phyloP scores from a whole-genome alignment of 2,113 vertebrate species.

The Machaerirhynchus nigripectus region DNA sequence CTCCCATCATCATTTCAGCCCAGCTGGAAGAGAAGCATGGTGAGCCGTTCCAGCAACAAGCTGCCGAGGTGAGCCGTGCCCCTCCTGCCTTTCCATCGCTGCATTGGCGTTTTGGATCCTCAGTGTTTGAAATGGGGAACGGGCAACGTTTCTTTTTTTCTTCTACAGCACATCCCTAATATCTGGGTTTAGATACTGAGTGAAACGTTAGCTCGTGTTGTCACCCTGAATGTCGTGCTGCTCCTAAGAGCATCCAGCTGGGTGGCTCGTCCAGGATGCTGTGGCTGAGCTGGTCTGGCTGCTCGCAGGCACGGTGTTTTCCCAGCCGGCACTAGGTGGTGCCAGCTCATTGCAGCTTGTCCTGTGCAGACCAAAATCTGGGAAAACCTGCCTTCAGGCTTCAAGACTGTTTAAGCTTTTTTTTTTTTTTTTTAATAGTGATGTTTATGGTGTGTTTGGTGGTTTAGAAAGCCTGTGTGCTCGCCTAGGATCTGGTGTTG shows the following conservation, averaged over 20 bases:
- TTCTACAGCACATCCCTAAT: background rate
- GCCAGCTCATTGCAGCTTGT: background rate
- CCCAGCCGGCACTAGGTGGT: slow-evolving; percentile 18
- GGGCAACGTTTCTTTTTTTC: accelerated
- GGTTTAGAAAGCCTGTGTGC: background rate
- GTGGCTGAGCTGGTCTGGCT: background rate
- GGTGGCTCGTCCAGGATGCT: accelerated
- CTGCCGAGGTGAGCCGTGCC: slow-evolving; percentile 62
- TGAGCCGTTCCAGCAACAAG: slow-evolving; percentile 52
- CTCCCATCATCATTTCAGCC: slow-evolving; percentile 24
- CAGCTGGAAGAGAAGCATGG: background rate
- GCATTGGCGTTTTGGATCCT: accelerated
- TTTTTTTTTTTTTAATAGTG: background rate
- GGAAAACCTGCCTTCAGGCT: background rate
- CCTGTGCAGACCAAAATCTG: background rate
- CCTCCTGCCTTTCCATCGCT: accelerated
- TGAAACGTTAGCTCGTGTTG: accelerated
- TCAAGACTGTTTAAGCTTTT: background rate
- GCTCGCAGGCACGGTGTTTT: accelerated
- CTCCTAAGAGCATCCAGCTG: background rate
- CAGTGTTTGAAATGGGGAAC: accelerated
- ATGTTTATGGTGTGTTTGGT: background rate
- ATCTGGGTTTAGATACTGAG: background rate
- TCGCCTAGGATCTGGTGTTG: accelerated
- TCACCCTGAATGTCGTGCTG: background rate